Conservation (phyloP, 2,888 invertebrate species). For the Drosophila mimica region DNA sequence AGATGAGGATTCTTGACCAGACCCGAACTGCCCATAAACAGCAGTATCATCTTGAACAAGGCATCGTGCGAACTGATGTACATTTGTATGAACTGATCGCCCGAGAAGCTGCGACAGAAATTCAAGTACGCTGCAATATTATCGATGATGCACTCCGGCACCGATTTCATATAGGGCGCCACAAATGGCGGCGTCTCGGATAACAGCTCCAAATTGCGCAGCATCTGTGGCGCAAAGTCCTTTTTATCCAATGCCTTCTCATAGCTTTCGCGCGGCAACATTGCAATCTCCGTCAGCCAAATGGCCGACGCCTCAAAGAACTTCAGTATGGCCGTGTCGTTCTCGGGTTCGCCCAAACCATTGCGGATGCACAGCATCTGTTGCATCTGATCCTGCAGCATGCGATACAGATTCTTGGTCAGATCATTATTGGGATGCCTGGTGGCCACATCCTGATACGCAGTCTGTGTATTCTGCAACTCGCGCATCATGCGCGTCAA, state of each 20-base stretch:
- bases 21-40: conserved; percentile 94
- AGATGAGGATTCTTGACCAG: conserved; percentile 96
- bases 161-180: conserved; percentile 90
- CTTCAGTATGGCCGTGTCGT: conserved; percentile 89
- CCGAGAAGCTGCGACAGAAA: conserved; percentile 89
- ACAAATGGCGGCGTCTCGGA: conserved; percentile 88
- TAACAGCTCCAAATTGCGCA: conserved; percentile 79
- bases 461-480: conserved; percentile 90
- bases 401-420: conserved; percentile 87
- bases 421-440: conserved; percentile 87
- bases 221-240: conserved; percentile 88
- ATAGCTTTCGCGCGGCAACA: conserved; percentile 85
- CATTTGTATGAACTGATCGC: conserved; percentile 88
- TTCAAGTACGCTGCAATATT: conserved; percentile 93
- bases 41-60: conserved; percentile 91
- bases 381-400: conserved; percentile 89
- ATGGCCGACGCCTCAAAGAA: conserved; percentile 93
- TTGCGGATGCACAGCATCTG: conserved; percentile 90
- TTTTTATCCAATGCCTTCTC: conserved; percentile 76
- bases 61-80: conserved; percentile 86
- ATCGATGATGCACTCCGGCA: conserved; percentile 96
- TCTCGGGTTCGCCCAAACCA: conserved; percentile 91
- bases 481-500: conserved; percentile 89
- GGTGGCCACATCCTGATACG: conserved; percentile 89
- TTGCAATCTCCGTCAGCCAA: conserved; percentile 94